Evolutionary conservation across 2,113 vertebrate species (phyloP).

Genomic region (Bubo blakistoni): DNA sequence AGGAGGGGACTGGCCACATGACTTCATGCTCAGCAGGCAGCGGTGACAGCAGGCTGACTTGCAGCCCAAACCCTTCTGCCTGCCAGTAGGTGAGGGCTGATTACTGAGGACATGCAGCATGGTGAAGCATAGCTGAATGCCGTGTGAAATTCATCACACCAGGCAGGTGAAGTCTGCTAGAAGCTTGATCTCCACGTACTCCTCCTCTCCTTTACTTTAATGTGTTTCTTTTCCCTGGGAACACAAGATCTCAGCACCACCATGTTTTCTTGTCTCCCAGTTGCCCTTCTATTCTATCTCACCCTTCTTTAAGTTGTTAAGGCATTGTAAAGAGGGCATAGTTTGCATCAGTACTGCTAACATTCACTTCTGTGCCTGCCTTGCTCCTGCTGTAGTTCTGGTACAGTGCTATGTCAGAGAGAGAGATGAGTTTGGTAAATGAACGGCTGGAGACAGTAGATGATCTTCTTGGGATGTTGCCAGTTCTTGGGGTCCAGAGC

Average conservation of each 20-base stretch:
- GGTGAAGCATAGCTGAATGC: neutral
- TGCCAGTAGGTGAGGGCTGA: neutral
- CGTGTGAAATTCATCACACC: neutral
- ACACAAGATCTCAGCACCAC: neutral
- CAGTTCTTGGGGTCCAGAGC: neutral
- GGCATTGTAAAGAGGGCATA: neutral
- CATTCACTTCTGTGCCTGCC: neutral
- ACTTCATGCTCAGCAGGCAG: neutral
- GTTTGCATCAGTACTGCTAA: neutral
- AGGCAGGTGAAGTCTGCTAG: neutral
- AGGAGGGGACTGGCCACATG: neutral
- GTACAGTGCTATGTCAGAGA: neutral
- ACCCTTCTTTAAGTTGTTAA: neutral
- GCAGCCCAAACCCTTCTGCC: neutral
- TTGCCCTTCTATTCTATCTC: neutral
- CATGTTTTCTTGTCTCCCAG: neutral
- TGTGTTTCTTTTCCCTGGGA: neutral
- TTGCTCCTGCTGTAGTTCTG: neutral
- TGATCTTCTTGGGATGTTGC: neutral
- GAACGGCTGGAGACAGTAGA: neutral
- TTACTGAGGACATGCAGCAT: neutral
- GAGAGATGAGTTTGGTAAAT: neutral
- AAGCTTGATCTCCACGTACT: neutral
- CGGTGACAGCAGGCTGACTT: conserved; percentile 2
- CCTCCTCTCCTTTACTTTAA: neutral